Evolutionary conservation across 2,888 invertebrate species (phyloP).

Genomic region (Dolichopus griseipennis): DNA sequence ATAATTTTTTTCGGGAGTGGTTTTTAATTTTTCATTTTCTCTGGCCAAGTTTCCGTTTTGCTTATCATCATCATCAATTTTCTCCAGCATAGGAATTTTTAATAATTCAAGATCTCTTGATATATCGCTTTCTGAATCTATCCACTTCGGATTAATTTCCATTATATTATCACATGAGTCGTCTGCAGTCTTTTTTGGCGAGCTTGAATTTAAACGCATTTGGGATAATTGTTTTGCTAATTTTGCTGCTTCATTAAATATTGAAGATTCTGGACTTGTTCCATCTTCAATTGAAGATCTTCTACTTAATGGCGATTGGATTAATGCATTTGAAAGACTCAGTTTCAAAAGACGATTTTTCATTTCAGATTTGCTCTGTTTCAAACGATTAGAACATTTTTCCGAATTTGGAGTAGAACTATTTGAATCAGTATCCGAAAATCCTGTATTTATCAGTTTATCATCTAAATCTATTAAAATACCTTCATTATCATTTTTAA

Average conservation of each 20-base stretch:
- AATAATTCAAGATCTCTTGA: constrained; percentile 29
- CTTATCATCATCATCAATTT: background rate
- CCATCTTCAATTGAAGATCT: constrained; percentile 15
- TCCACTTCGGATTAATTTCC: constrained; percentile 22
- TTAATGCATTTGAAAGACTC: constrained; percentile 28
- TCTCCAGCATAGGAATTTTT: constrained; percentile 27
- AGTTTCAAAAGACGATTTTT: constrained; percentile 28
- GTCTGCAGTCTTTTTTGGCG: constrained; percentile 26
- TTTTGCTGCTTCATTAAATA: constrained; percentile 23
- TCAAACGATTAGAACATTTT: background rate
- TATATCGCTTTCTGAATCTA: constrained; percentile 26
- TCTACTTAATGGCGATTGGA: constrained; percentile 24
- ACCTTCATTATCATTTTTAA: too few species aligned
- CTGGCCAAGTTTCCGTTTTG: background rate
- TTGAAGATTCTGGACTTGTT: constrained; percentile 21
- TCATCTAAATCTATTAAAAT: background rate
- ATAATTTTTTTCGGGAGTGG: background rate
- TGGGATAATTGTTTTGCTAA: constrained; percentile 23
- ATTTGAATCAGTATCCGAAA: background rate
- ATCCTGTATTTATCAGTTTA: background rate
- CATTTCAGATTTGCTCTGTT: constrained; percentile 17
- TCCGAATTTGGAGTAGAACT: background rate
- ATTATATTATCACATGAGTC: constrained; percentile 28
- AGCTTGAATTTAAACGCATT: constrained; percentile 17
- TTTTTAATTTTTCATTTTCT: background rate